Conservation (phyloP, 2,113 vertebrate species). For the Excalfactoria chinensis region DNA sequence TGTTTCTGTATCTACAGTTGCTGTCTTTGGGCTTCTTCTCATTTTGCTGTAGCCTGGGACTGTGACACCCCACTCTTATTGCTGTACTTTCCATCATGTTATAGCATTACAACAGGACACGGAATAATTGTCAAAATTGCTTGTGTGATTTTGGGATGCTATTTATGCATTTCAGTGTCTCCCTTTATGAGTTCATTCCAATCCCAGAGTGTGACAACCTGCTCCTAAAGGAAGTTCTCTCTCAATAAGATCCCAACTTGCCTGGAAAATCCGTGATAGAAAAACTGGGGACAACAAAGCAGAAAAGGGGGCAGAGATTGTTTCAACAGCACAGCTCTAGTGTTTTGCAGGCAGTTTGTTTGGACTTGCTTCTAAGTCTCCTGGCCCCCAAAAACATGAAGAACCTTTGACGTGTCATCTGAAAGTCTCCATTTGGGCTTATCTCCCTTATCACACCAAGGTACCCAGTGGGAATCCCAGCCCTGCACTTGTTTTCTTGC, state of each 20-base stretch:
- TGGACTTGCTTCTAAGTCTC: neutral
- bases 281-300: neutral
- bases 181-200: conserved; percentile 13
- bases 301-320: neutral
- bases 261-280: neutral
- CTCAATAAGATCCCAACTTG: neutral
- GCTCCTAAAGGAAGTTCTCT: neutral
- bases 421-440: neutral
- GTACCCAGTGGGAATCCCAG: neutral
- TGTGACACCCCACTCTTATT: too few species aligned
- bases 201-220: conserved; percentile 1
- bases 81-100: too few species aligned
- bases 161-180: conserved; percentile 21
- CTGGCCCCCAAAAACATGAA: neutral
- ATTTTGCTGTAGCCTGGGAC: too few species aligned
- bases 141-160: conserved; percentile 48
- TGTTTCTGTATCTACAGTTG: too few species aligned
- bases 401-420: neutral
- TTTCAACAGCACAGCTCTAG: accelerated
- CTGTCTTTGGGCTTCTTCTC: too few species aligned
- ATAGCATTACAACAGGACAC: neutral
- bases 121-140: conserved; percentile 20
- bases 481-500: accelerated
- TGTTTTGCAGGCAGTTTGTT: neutral
- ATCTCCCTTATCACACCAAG: neutral